A percentile compares a stretch with the other conserved stretches of the same genome.
phyloP scores from a whole-genome alignment of 2,113 vertebrate genomes.

The Callithrix jacchus region DNA sequence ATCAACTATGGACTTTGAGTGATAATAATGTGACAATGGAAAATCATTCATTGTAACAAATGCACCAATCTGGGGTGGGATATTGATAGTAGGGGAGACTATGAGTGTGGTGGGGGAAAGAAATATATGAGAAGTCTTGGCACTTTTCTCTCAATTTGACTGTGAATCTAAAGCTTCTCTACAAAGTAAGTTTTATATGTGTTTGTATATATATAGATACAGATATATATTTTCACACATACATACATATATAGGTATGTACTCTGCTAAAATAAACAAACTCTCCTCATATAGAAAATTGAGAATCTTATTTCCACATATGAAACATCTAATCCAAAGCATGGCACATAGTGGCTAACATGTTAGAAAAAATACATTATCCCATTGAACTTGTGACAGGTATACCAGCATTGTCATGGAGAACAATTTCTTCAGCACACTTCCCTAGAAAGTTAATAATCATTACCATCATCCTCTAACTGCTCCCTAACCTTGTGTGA shows the following conservation, averaged over 20 bases:
- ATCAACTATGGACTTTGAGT: neutral
- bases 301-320: neutral
- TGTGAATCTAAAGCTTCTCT: neutral
- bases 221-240: neutral
- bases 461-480: neutral
- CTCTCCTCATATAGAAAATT: neutral
- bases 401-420: neutral
- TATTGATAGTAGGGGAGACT: neutral
- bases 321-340: neutral
- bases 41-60: neutral
- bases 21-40: neutral
- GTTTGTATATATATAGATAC: neutral
- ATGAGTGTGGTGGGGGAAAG: rapidly evolving
- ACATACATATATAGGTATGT: neutral
- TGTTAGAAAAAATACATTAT: neutral
- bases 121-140: neutral
- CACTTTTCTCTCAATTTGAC: neutral
- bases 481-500: neutral
- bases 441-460: neutral
- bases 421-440: neutral
- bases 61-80: neutral
- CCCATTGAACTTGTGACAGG: neutral
- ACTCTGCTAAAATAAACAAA: neutral
- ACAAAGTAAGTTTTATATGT: neutral
- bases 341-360: neutral